Evolutionary conservation across 2,113 vertebrate genomes (phyloP).

Genomic region (Podiceps cristatus): DNA sequence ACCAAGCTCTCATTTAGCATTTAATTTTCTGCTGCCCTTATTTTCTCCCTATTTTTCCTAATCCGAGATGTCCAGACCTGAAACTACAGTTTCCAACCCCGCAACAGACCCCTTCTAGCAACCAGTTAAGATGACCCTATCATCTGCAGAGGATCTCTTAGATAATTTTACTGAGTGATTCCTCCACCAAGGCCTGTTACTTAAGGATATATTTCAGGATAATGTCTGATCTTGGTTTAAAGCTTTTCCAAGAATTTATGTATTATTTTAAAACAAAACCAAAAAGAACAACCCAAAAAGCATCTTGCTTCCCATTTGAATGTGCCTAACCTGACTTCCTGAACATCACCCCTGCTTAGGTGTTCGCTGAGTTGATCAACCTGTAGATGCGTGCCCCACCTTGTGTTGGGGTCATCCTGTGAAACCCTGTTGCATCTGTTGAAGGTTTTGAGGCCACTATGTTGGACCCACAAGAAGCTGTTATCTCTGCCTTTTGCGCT

Average conservation of each 20-base stretch:
- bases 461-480: not conserved
- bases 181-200: not conserved
- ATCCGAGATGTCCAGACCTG: not conserved
- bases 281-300: not conserved
- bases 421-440: not conserved
- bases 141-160: not conserved
- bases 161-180: not conserved
- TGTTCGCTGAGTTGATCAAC: too few relatives aligned
- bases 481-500: not conserved
- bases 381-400: fast-evolving
- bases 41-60: not conserved
- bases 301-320: not conserved
- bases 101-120: not conserved
- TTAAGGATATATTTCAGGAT: not conserved
- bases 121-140: not conserved
- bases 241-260: not conserved
- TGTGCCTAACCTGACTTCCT: not conserved
- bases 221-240: not conserved
- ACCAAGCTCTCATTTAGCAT: fast-evolving
- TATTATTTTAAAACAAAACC: not conserved
- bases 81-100: not conserved
- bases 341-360: not conserved
- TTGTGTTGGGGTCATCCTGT: not conserved
- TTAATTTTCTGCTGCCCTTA: not conserved
- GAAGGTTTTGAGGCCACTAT: not conserved